Base-by-base conservation (phyloP, 2,797 vertebrate genomes). In the Spinibarbus caldwelli region DNA sequence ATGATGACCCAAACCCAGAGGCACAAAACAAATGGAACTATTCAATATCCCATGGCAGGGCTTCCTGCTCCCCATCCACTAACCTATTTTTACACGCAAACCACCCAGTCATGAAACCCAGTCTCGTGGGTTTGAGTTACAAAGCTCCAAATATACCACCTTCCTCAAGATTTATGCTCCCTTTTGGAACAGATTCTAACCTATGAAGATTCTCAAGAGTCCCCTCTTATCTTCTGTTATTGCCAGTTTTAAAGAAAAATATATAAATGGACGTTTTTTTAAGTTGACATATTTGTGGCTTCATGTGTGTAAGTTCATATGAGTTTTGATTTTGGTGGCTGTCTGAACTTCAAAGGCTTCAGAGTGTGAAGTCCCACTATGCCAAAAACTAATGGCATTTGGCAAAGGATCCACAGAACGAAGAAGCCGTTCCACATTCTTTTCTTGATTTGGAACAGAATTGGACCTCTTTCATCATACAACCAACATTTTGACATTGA, bases 91-190 rank as follows among this genome's bases (percentile, higher is more conserved):
- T 95, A 93, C 49, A 26, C 67, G 41, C 36, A 64, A 86, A 52
- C 54, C 59, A 90, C 59, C 26, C 83, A 87, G 86, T 82, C 88
- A 90, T 89, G 38, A 89, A 93, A 92, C 88, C 76, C 67, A 66
- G 82, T 89, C 90, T 82, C 78, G 85, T 78, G 89, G 88, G 92
- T 90, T 93, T 92, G 77, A 86, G 90, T 96, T 95, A 93, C 94
- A 78, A 88, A 82, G 80, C 89, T 93, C 92, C 92, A 93, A 94
- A 95, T 94, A 95, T 93, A 95, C 89, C 84, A 47, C 76, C 64
- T 75, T 52, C 90, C 90, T 89, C 43, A 0, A 57, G 85, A 84
- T 92, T 91, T 91, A 93, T 75, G 89, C 90, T 86, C 83, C 70
- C 57, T 84, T 85, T 87, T 88, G 88, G 84, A 92, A 91, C 94